Evolutionary conservation across 92 coral and sea anemone genomes (phyloP), one percentile per base, ranked within the genome.

Genomic region (Scolanthus callimorphus): DNA sequence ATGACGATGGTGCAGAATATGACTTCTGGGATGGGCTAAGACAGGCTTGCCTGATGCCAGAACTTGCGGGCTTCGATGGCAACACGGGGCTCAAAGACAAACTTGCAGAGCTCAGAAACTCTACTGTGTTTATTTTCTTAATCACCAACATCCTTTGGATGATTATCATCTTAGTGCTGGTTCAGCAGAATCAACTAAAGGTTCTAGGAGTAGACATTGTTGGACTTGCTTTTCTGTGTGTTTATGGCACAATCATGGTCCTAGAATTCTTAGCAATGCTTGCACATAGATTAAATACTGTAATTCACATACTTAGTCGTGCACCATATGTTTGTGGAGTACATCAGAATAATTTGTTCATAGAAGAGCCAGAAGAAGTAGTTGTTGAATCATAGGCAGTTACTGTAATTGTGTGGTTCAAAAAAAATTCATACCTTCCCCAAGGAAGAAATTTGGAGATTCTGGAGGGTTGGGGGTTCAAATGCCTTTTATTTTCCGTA

Each of bases 11-110:
- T 1, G 49, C 46, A 0, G 98, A 92, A 67, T 69, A 55, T 57
- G 60, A 51, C 4, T 92, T 92, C 65, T 92, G 98, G 98, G 85
- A 71, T 11, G 69, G 72, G 25, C 80, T 92, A 25, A 81, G 98
- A n/a, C 60, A 84, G 29, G 62, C 73, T 1, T 65, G 92, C 39
- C 83, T 92, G 3, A 38, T 73, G 20, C 98, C 98, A 1, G 96
- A 92, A 47, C 55, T 87, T 23, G 85, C 89, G 11, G 83, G 76
- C 12, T 92, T 92, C 55, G 94, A 87, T 23, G 91, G 80, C 27
- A 77, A 76, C 29, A 63, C 77, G 22, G 98, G 88, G 56, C 82
- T 92, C 2, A 81, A 90, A 53, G 90, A 80, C 51, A 88, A 92
- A 55, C 96, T 92, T 20, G 71, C 73, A 31, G 98, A 92, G 1